Conservation (phyloP, 2,113 vertebrate species). For the Acanthisitta chloris region DNA sequence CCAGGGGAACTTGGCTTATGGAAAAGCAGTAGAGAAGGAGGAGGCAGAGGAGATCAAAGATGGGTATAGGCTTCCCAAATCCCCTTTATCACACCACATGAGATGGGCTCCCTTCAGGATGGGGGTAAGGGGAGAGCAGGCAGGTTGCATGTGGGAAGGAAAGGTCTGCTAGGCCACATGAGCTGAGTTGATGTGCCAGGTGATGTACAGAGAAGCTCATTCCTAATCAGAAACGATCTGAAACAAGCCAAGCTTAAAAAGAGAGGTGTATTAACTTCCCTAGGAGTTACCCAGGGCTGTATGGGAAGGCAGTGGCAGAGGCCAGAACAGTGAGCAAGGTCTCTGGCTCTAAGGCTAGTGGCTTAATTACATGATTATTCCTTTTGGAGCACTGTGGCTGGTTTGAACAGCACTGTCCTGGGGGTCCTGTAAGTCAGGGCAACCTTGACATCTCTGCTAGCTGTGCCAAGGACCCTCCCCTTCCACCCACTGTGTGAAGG, state of each 20-base stretch:
- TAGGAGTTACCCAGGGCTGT: neutral
- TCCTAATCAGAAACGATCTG: neutral
- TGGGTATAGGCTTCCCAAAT: neutral
- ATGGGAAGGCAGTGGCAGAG: neutral
- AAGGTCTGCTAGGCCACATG: neutral
- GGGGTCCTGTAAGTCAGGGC: neutral
- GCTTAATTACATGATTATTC: neutral
- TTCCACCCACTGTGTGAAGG: neutral
- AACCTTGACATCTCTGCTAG: slow-evolving; percentile 7
- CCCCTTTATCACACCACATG: neutral
- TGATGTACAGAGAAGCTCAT: neutral
- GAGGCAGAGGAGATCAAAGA: neutral
- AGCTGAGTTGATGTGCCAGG: neutral
- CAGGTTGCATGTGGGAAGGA: neutral
- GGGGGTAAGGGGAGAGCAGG: neutral
- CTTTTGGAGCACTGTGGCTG: neutral
- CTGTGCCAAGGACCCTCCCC: neutral
- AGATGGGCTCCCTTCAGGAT: neutral
- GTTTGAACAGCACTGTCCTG: neutral
- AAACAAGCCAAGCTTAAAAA: neutral
- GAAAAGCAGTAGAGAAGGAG: neutral
- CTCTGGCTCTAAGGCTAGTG: neutral
- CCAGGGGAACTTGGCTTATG: slow-evolving; percentile 13
- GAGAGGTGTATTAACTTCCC: neutral
- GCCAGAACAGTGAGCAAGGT: neutral